Base-by-base conservation (phyloP, 2,888 invertebrate species). In the Phortica okadai region DNA sequence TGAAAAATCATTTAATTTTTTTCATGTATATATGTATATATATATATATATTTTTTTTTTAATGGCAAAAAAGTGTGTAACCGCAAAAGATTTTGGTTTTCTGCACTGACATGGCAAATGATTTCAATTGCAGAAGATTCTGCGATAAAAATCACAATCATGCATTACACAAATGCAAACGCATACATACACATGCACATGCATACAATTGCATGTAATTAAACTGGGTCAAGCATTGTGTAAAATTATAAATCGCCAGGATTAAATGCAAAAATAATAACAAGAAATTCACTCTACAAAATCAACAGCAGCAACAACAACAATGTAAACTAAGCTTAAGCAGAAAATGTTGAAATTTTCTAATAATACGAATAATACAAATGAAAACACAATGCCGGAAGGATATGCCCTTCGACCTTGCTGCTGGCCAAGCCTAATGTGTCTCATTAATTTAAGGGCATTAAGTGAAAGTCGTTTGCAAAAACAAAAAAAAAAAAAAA, bases 391-490 rank as follows among this genome's bases (percentile, higher is more conserved):
- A 33, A 33, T 33, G 33, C 33, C 33, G 33, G 33, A 33, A 33
- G 4, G 33, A 33, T 33, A 33, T 33, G 33, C 33, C 33, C 4
- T 33, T 5, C 33, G 1, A 4, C 2, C 33, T 33, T 16, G n/a
- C 16, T 56, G 16, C 11, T 25, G 33, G 8, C 11, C 1, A 21
- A 62, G 16, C 69, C 25, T 7, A 11, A 45, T 16, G 69, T 74
- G 79, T 62, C 78, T 79, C 79, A 84, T 83, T 83, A 86, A 83
- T 82, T 83, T 84, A 78, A 78, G 78, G 74, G 42, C 50, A 66
- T 66, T 66, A 41, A 7, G 69, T 45, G 44, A 45, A 44, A 69
- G 62, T 45, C 33, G 33, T 2, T 33, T 33, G 33, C 33, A 33
- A 33, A 33, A 33, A 33, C 1, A 1, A 21, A 21, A 21, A 21